Base-by-base conservation (phyloP, 1,140 invertebrate species). In the Atta colombica region DNA sequence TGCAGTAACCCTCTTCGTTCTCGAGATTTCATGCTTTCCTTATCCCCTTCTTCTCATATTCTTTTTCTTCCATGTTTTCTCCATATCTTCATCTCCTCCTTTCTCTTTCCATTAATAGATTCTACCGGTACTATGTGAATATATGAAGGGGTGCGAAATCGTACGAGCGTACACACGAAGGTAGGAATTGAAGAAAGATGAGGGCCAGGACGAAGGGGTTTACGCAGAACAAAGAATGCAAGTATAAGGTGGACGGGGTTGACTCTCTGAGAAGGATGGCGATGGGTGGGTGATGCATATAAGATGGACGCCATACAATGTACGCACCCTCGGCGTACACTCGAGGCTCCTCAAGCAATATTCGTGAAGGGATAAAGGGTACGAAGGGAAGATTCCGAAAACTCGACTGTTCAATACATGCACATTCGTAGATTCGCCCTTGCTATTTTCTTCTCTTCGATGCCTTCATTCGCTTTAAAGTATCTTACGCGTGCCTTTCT, bases 271-370 rank as follows among this genome's bases (percentile, higher is more conserved):
- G 75, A 80, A 86, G 82, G 85, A 84, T 75, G 86, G 87, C 71
- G 77, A 49, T 66, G 91, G 89, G 89, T 91, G 92, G 92, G 87
- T 91, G 92, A 91, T 93, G 93, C 93, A 94, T 94, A 94, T 94
- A 94, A 94, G 93, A 94, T 94, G 93, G 93, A 90, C 85, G 84
- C 90, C 90, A 91, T 93, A 93, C 93, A 94, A 94, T 94, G 93
- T 92, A 94, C 90, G 91, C 92, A 93, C 92, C 92, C 92, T 91
- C 92, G 88, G 74, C 86, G 87, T 87, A 93, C 93, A 93, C 93
- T 93, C 92, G 89, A 93, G 88, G 87, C 91, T 93, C 89, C 93
- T 94, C 93, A 93, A 93, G 92, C 89, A 92, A 92, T 92, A 90
- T 77, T 82, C 88, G 87, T 77, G 87, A 88, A 87, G 92, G 88